phyloP scores from a whole-genome alignment of 2,888 invertebrate species.

The Trichopoda pennipes region DNA sequence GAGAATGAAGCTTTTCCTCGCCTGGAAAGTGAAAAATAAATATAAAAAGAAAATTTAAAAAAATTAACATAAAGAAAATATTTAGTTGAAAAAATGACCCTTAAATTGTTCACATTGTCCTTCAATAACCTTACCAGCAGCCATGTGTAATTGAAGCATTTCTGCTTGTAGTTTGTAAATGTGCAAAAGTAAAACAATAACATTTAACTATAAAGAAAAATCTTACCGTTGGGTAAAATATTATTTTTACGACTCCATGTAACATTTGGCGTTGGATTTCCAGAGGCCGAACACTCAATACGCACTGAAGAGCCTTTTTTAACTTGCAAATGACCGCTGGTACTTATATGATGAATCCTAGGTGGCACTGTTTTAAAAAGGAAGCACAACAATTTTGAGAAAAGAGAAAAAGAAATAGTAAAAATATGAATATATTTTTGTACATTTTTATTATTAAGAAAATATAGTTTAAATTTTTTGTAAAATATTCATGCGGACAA shows the following conservation, averaged over 20 bases:
- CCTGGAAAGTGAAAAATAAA: conserved; percentile 79
- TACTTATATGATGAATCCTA: conserved; percentile 84
- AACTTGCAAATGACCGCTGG: conserved; percentile 85
- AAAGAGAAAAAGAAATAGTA: background rate
- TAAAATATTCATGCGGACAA: too few species aligned
- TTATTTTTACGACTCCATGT: conserved; percentile 85
- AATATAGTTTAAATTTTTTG: too few species aligned
- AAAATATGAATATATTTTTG: conserved; percentile 2
- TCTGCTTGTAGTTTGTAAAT: background rate
- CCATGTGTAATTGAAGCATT: too few species aligned
- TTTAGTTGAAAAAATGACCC: conserved; percentile 65
- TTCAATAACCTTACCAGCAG: conserved; percentile 8
- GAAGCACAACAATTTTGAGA: conserved; percentile 18
- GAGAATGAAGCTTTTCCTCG: conserved; percentile 84
- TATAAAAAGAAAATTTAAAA: conserved; percentile 12
- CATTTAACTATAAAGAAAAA: conserved; percentile 55
- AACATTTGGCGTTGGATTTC: conserved; percentile 90
- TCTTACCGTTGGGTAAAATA: conserved; percentile 81
- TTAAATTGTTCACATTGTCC: conserved; percentile 43
- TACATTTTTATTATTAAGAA: too few species aligned
- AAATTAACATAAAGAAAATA: conserved; percentile 67
- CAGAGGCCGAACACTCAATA: conserved; percentile 88
- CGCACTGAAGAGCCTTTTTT: conserved; percentile 89
- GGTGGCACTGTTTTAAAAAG: conserved; percentile 83
- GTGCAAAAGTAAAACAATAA: background rate